phyloP scores from a whole-genome alignment of 2,113 vertebrate species.

The Calidris pygmaea region DNA sequence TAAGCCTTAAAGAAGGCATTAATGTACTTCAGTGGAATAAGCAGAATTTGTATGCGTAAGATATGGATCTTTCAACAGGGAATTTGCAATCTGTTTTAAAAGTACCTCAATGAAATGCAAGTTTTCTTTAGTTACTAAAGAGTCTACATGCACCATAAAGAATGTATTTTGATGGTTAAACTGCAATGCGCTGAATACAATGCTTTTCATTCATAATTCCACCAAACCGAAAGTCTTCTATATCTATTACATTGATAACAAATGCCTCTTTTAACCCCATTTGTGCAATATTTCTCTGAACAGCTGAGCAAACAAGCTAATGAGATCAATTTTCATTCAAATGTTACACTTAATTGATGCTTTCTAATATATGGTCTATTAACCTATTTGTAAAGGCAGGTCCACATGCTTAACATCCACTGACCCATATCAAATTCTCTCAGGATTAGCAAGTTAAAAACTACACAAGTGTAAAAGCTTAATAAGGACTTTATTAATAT shows the following conservation, averaged over 20 bases:
- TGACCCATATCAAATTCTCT: conserved; percentile 6
- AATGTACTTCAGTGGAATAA: neutral
- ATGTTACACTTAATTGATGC: conserved; percentile 56
- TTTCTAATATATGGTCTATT: conserved; percentile 43
- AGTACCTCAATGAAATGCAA: neutral
- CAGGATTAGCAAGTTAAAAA: conserved; percentile 21
- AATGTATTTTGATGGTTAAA: neutral
- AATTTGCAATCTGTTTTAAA: conserved; percentile 8
- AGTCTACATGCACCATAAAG: neutral
- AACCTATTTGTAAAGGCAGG: conserved; percentile 29
- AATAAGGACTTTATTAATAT: conserved; percentile 38
- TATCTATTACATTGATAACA: conserved; percentile 33
- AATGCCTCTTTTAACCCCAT: conserved; percentile 43
- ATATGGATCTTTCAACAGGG: neutral
- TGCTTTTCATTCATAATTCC: conserved; percentile 27
- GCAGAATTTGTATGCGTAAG: neutral
- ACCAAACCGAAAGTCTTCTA: conserved; percentile 11
- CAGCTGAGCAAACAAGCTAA: conserved; percentile 70
- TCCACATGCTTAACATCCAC: neutral
- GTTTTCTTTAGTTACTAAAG: neutral
- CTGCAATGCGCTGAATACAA: neutral
- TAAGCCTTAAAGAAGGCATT: neutral
- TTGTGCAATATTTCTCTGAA: conserved; percentile 56
- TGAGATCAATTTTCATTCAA: conserved; percentile 66
- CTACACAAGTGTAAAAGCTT: conserved; percentile 23